Percentiles rank a stretch among this genome's conserved stretches.
phyloP scores from a whole-genome alignment of 2,888 invertebrate species.

The Cerceris rybyensis region DNA sequence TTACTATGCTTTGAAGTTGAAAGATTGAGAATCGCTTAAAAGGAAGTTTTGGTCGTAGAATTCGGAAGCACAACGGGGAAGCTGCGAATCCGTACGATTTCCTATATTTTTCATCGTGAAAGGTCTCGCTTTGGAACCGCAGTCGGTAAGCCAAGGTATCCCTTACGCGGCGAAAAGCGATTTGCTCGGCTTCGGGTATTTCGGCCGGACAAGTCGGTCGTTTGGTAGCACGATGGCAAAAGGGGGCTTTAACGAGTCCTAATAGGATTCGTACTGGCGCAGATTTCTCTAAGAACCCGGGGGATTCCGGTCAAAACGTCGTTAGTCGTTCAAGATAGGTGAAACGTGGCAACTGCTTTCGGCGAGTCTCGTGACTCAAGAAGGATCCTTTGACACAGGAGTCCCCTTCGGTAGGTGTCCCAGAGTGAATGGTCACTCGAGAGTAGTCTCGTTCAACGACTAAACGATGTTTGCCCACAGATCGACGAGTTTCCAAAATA shows the following conservation, averaged over 20 bases:
- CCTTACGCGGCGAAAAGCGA: slow-evolving; percentile 45
- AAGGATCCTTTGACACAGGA: slow-evolving; percentile 36
- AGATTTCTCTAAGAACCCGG: slow-evolving; percentile 33
- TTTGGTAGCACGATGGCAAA: slow-evolving; percentile 27
- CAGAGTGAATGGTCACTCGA: slow-evolving; percentile 67
- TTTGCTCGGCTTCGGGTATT: slow-evolving; percentile 20
- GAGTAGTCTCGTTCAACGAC: slow-evolving; percentile 58
- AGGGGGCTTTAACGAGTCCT: slow-evolving; percentile 62
- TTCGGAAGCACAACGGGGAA: background rate
- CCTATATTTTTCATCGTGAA: slow-evolving; percentile 6
- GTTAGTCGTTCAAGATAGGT: slow-evolving; percentile 51
- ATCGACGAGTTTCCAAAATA: slow-evolving; percentile 33
- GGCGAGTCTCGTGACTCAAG: slow-evolving; percentile 34
- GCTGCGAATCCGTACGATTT: background rate
- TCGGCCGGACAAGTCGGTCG: slow-evolving; percentile 16
- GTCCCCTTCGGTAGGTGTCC: slow-evolving; percentile 48
- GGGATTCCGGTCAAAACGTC: slow-evolving; percentile 62
- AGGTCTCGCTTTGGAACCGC: slow-evolving; percentile 5
- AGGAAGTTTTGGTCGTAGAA: background rate
- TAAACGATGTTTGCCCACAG: slow-evolving; percentile 74
- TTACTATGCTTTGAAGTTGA: too few species aligned
- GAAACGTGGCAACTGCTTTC: slow-evolving; percentile 23
- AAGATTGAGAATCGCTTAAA: background rate
- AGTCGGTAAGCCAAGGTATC: slow-evolving; percentile 61
- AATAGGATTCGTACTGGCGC: slow-evolving; percentile 62